Base-by-base conservation (phyloP, 2,888 invertebrate species). In the Drosophila buzzatii region DNA sequence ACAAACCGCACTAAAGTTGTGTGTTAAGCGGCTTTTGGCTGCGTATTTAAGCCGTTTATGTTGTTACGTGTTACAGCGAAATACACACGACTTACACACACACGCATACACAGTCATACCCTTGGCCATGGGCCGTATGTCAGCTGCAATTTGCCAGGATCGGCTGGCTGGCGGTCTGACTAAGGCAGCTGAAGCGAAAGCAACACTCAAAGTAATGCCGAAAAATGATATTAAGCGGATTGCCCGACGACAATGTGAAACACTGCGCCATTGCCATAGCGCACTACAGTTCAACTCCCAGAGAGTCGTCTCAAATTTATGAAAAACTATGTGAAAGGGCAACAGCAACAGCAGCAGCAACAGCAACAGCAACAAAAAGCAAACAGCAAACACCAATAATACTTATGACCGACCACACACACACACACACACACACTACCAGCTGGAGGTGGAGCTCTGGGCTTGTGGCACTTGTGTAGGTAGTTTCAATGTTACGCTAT, bases 151-250 rank as follows among this genome's bases (percentile, higher is more conserved):
- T 61, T 71, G 64, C 44, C 57, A 61, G 75, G 55, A 76, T 69
- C 73, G 55, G 56, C 37, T 42, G 23, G 9, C 33, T 59, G 41
- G 56, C 37, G 42, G 23, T n/a, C 23, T 59, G 41, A 41, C 47
- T 39, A 45, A 45, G 27, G 56, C 31, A 35, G 39, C 39, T 6
- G 47, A 20, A 33, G 58, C 53, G 45, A 49, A 53, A 66, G 73
- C 41, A 59, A 72, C 73, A 76, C 85, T 84, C 75, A 66, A 77
- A 85, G 81, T 86, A 89, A 86, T 88, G 79, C 89, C 86, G 55
- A 86, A 84, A 85, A 86, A 88, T 86, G 73, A 82, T 88, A 84
- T 86, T 86, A 86, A 88, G 86, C 86, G 84, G 86, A 88, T 88
- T 86, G 74, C 57, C 55, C 62, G 65, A 42, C 69, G 52, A 69